phyloP scores from a whole-genome alignment of 2,113 vertebrate genomes.

The human region GRCh38 chr5:120721001-120721500 shows the following conservation, averaged over 20 bases:
- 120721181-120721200: background rate
- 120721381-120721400: background rate
- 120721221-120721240: background rate
- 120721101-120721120: background rate
- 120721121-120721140: background rate
- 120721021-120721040: background rate
- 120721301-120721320: background rate
- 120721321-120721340: background rate
- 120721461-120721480: background rate
- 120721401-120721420: background rate
- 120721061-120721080: background rate
- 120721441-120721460: background rate
- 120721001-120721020: background rate
- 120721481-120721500: background rate
- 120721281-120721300: background rate
- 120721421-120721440: background rate
- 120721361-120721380: background rate
- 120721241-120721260: background rate
- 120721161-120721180: background rate
- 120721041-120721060: background rate
- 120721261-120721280: background rate
- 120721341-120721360: background rate
- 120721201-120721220: background rate
- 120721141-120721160: background rate
- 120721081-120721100: background rate